Base-by-base conservation (phyloP, 2,888 invertebrate species). In the Tuta absoluta region DNA sequence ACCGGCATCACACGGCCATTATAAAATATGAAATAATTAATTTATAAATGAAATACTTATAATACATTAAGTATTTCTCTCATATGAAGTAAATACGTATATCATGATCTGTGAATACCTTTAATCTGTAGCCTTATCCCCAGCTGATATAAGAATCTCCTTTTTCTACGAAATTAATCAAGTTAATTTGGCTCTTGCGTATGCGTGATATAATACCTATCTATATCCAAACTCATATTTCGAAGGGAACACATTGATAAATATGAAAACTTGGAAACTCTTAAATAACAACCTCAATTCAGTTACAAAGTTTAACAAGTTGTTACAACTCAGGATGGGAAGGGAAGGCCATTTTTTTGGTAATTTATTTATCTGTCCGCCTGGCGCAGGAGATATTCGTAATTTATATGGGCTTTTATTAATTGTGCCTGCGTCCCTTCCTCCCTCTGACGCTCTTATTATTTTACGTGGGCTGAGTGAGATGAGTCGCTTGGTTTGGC, bases 391-490 rank as follows among this genome's bases (percentile, higher is more conserved):
- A 65, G 65, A 65, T 65, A 65, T 63, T 63, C 56, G 60, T 65
- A 62, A 65, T 65, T 65, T 65, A 65, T 65, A 63, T 28, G 56
- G 53, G 58, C 51, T 60, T 63, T 65, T 60, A 65, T 63, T 63
- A 65, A 65, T 65, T 65, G 60, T 59, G 53, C 17, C 59, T 60
- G 33, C 33, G 65, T 63, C 63, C 63, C 60, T 56, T 51, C 21
- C 63, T 37, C 62, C 38, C 28, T 65, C 62, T 62, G 14, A 33
- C 33, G 24, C 48, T 45, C 14, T 63, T 63, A 63, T 63, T 62
- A n/a, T 53, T 38, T 51, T 62, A 21, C 62, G 21, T 19, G 37
- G 51, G 51, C 19, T 51, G 37, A 51, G 38, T 51, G 48, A n/a
- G 48, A 48, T 24, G 24, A 56, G 23, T 12, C 33, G 28, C n/a